A percentile compares a stretch with the other conserved stretches of the same genome.
Evolutionary conservation across 2,888 invertebrate species (phyloP).

Genomic region (Eledona agricola): DNA sequence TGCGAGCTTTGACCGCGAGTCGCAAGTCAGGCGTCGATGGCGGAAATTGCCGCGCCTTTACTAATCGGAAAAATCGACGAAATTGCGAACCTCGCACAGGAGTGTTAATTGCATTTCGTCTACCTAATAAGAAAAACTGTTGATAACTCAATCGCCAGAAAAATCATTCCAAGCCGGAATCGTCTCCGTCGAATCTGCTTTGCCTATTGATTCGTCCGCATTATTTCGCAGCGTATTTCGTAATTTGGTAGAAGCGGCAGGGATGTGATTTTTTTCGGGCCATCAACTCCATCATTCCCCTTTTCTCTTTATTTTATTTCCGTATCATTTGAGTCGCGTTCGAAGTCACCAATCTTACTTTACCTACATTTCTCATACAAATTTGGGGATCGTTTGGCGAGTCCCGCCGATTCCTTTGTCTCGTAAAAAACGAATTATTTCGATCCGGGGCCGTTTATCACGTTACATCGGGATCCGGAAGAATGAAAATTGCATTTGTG

Average conservation of each 20-base stretch:
- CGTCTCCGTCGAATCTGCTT: slow-evolving; percentile 19
- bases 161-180: no score
- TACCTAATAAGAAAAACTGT: no score
- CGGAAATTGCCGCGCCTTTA: no score
- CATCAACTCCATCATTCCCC: slow-evolving; percentile 49
- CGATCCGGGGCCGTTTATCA: no score
- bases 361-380: slow-evolving; percentile 46
- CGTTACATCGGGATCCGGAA: no score
- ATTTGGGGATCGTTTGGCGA: slow-evolving; percentile 41
- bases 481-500: no score
- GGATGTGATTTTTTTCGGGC: slow-evolving; percentile 51
- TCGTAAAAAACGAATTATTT: slow-evolving; percentile 40
- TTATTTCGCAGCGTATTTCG: slow-evolving; percentile 38
- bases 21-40: no score
- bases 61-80: no score
- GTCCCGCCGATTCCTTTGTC: slow-evolving; percentile 34
- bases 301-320: slow-evolving; percentile 53
- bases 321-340: slow-evolving; percentile 54
- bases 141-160: no score
- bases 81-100: no score
- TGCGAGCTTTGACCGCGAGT: no score
- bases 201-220: slow-evolving; percentile 27
- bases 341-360: slow-evolving; percentile 51
- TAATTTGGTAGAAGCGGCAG: slow-evolving; percentile 42
- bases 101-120: no score